Base-by-base conservation (phyloP, 2,888 invertebrate genomes). In the Lordiphosa andalusiaca region DNA sequence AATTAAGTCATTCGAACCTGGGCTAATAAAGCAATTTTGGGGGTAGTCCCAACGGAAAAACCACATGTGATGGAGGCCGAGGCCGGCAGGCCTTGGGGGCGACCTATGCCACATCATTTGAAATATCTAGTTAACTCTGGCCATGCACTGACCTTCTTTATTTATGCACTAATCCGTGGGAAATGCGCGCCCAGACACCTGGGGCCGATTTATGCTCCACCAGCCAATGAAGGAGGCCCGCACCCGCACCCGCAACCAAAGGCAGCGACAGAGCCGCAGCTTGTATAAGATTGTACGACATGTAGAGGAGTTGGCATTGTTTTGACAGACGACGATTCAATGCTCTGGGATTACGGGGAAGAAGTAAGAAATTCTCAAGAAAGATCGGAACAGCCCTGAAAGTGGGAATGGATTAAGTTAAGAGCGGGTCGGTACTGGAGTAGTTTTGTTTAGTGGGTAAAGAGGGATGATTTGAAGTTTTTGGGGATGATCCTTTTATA, bases 151-250 rank as follows among this genome's bases (percentile, higher is more conserved):
- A 77, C 77, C 77, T 81, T 84, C 81, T 77, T 77, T 84, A 84
- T 77, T 84, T 77, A 84, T 77, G 82, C 78, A 66, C 77, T 81
- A 84, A 81, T 77, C 84, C 77, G 77, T 77, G 77, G 77, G 77
- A 77, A 77, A 67, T 73, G 77, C 71, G 60, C 73, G 59, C 54
- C 67, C 69, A 84, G 63, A 13, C 84, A 76, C 77, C 84, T 81
- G 82, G 67, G 84, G 84, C 81, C 77, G 73, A 77, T 77, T 84
- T 84, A 77, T 77, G 77, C 57, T 67, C 54, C 82, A 81, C 54
- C 82, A 81, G 75, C 81, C 51, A 53, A 59, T 53, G 49, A 60
- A 56, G 42, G 35, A 36, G 39, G 35, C 40, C 59, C 64, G 59
- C 75, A 84, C 84, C 77, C 84, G 84, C 77, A 67, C n/a, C n/a